Evolutionary conservation across 2,797 vertebrate genomes (phyloP).

Genomic region (Gymnothorax reevesii): DNA sequence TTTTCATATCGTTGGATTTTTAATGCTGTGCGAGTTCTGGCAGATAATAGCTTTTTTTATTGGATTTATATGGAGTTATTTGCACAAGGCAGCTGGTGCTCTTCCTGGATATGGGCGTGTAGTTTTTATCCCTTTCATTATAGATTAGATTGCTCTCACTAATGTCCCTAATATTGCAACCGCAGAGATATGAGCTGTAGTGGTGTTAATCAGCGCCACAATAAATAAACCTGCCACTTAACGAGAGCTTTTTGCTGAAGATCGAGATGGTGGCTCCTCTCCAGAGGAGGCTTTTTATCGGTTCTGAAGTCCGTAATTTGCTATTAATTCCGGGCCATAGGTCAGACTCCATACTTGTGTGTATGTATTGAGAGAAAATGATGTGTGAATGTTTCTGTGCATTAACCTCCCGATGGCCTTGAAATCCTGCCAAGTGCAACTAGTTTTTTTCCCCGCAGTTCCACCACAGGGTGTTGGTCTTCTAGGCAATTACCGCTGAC

Average conservation of each 20-base stretch:
- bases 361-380: not conserved
- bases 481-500: not conserved
- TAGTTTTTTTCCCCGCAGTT: not conserved
- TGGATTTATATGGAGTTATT: not conserved
- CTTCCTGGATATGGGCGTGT: not conserved
- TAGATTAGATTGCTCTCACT: not conserved
- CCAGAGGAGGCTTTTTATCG: not conserved
- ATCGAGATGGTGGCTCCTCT: not conserved
- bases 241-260: not conserved
- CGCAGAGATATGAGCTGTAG: not conserved
- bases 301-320: not conserved
- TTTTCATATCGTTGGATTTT: not conserved
- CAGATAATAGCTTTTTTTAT: not conserved
- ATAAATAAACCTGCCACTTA: not conserved
- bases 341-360: not conserved
- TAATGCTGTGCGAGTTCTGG: not conserved
- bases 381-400: not conserved
- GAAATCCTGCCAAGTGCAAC: not conserved
- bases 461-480: not conserved
- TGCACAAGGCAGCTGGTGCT: not conserved
- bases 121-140: not conserved
- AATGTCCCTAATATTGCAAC: not conserved
- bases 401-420: not conserved
- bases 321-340: slow-evolving; percentile 5
- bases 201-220: not conserved